Conservation (phyloP, 2,113 vertebrate genomes). For the Callopanchax toddi region DNA sequence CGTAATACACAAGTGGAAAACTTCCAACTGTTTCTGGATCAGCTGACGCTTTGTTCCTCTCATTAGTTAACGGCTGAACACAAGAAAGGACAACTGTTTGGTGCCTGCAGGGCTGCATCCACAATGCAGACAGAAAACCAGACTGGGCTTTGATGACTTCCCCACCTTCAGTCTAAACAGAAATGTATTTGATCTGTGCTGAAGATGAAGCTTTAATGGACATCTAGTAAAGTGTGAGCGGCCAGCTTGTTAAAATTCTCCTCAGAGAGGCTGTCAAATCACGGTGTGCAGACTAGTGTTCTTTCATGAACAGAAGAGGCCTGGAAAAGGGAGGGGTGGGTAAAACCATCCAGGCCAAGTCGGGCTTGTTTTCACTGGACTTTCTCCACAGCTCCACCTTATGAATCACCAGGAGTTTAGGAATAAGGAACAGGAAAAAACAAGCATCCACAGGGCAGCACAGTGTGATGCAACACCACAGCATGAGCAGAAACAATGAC, state of each 20-base stretch:
- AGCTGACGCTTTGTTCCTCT: too few species aligned
- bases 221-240: not conserved
- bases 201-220: not conserved
- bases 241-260: slow-evolving; percentile 55
- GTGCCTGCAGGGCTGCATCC: slow-evolving; percentile 31
- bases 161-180: too few species aligned
- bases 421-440: slow-evolving; percentile 39
- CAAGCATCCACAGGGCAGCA: not conserved
- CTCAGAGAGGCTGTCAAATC: slow-evolving; percentile 36
- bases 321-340: slow-evolving; percentile 34
- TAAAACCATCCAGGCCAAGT: slow-evolving; percentile 1
- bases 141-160: too few species aligned
- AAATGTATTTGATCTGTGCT: not conserved
- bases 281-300: slow-evolving; percentile 9
- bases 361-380: slow-evolving; percentile 35
- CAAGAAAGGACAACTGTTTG: slow-evolving; percentile 41
- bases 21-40: too few species aligned
- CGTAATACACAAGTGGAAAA: too few species aligned
- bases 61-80: slow-evolving; percentile 35
- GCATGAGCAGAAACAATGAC: slow-evolving; percentile 11
- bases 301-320: slow-evolving; percentile 57
- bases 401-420: slow-evolving; percentile 8
- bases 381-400: slow-evolving; percentile 21
- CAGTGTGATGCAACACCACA: slow-evolving; percentile 24
- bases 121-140: too few species aligned